These are phyloP conservation scores for Pheosia gnoma DNA, from an alignment of 2,888 invertebrate genomes.

Conservation along the genomic window DNA sequence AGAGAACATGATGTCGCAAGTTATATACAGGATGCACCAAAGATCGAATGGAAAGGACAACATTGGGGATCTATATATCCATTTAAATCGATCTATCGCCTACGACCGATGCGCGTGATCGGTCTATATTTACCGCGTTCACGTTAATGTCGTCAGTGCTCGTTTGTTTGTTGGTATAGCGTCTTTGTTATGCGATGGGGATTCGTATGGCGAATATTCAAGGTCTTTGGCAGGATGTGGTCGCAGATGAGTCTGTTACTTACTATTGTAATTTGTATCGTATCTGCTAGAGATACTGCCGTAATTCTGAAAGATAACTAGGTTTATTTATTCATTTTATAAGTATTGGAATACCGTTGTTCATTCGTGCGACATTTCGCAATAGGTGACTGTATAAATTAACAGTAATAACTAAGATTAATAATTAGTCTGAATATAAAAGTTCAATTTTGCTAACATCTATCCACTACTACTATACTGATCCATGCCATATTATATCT, in stretches of 20 bases:
- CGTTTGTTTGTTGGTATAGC: constrained; percentile 36
- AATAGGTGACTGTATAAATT: no score
- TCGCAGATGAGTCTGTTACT: constrained; percentile 2
- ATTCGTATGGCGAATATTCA: constrained; percentile 14
- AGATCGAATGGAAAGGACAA: background rate
- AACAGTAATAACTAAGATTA: no score
- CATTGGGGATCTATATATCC: background rate
- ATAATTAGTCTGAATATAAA: no score
- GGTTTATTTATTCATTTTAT: no score
- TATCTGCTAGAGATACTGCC: background rate
- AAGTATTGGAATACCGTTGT: no score
- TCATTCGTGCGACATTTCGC: no score
- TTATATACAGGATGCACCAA: background rate
- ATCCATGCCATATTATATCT: no score
- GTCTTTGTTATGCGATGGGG: constrained; percentile 22
- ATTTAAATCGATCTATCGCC: constrained; percentile 2
- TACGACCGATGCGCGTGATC: background rate
- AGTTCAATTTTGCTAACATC: no score
- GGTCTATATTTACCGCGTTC: constrained; percentile 25
- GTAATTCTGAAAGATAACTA: no score
- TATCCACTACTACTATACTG: no score
- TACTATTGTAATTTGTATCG: background rate
- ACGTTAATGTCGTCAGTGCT: constrained; percentile 21
- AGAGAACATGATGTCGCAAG: background rate
- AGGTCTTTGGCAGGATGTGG: constrained; percentile 1